A percentile compares a stretch with the other conserved stretches of the same genome.
Conservation (phyloP, 2,888 invertebrate species). For the Oscheius sp. region DNA sequence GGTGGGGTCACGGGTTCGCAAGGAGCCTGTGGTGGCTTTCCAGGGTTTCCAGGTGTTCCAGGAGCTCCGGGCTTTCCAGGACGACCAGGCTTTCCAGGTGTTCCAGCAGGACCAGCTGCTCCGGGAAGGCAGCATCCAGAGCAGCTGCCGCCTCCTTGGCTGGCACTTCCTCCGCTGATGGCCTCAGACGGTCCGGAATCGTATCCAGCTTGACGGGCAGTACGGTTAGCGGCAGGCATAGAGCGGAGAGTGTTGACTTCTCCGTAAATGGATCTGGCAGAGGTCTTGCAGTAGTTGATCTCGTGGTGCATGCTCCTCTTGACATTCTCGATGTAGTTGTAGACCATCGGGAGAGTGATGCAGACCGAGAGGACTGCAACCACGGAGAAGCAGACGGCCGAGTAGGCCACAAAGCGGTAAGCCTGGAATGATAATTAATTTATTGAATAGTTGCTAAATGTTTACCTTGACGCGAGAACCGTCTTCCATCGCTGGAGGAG, state of each 20-base stretch:
- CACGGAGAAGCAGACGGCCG: slow-evolving; percentile 59
- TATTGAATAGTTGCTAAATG: no score
- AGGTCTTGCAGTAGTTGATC: slow-evolving; percentile 51
- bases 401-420: slow-evolving; percentile 59
- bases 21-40: slow-evolving; percentile 61
- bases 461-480: slow-evolving; percentile 14
- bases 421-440: slow-evolving; percentile 2
- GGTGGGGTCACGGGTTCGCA: slow-evolving; percentile 67
- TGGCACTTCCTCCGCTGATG: slow-evolving; percentile 32
- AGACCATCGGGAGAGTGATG: slow-evolving; percentile 58
- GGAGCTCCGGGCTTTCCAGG: slow-evolving; percentile 39
- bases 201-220: slow-evolving; percentile 29
- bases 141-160: slow-evolving; percentile 51
- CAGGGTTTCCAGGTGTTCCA: slow-evolving; percentile 38
- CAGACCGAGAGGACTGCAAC: slow-evolving; percentile 58
- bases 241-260: slow-evolving; percentile 8
- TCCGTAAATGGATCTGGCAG: slow-evolving; percentile 11
- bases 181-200: slow-evolving; percentile 44
- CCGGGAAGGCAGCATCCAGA: slow-evolving; percentile 67
- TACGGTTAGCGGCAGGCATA: slow-evolving; percentile 41
- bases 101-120: slow-evolving; percentile 62
- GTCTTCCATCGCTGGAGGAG: slow-evolving; percentile 20
- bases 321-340: slow-evolving; percentile 58
- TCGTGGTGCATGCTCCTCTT: slow-evolving; percentile 57
- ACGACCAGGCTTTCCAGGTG: slow-evolving; percentile 27